These are phyloP conservation scores for Lysandra coridon DNA, from an alignment of 2,888 invertebrate genomes.

Conservation along the genomic window DNA sequence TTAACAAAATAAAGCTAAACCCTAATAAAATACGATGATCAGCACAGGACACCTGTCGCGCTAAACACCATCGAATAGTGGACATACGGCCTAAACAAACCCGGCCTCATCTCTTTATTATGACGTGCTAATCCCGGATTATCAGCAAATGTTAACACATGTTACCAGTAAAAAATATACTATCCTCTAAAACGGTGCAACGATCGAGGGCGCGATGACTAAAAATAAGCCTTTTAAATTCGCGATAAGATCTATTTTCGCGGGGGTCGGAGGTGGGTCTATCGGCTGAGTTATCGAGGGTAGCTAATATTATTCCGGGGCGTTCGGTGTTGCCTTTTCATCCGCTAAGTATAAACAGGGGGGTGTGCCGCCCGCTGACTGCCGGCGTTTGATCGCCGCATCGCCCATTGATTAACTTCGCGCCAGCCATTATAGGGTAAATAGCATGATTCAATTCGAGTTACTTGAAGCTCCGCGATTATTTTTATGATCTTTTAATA, in stretches of 20 bases:
- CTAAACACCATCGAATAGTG: constrained; percentile 68
- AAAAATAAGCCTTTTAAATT: constrained; percentile 51
- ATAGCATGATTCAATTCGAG: constrained; percentile 43
- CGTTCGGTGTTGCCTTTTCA: constrained; percentile 80
- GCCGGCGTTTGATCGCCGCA: constrained; percentile 61
- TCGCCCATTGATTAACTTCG: constrained; percentile 73
- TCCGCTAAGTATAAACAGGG: constrained; percentile 79
- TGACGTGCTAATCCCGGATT: constrained; percentile 80
- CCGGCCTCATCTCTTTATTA: constrained; percentile 79
- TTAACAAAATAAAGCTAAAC: constrained; percentile 18
- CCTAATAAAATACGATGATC: constrained; percentile 63
- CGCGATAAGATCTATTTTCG: constrained; percentile 51
- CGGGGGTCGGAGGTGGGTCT: constrained; percentile 51
- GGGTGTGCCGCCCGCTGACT: constrained; percentile 60
- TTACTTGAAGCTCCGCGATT: constrained; percentile 35
- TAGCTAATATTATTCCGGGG: constrained; percentile 80
- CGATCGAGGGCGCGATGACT: constrained; percentile 36
- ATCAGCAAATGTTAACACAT: constrained; percentile 81
- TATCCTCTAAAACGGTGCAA: constrained; percentile 47
- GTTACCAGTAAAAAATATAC: constrained; percentile 75
- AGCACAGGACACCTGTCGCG: constrained; percentile 70
- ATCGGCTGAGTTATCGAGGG: constrained; percentile 75
- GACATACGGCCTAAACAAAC: constrained; percentile 78
- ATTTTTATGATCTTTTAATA: constrained; percentile 32
- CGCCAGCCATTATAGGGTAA: constrained; percentile 55